phyloP scores from a whole-genome alignment of 1,140 invertebrate genomes.

The Bombus affinis region DNA sequence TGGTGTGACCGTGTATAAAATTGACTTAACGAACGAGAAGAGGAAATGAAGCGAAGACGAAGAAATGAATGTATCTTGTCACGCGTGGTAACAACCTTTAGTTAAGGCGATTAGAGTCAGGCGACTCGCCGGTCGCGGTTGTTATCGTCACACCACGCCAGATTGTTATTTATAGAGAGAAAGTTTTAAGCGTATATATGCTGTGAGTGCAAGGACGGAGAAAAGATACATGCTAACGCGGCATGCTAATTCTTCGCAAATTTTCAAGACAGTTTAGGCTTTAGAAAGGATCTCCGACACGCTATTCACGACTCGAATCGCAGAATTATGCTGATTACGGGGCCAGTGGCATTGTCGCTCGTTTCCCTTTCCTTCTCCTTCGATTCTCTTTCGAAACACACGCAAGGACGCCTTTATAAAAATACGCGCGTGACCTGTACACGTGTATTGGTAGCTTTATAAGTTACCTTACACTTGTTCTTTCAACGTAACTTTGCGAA shows the following conservation, averaged over 20 bases:
- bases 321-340: not conserved
- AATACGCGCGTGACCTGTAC: not conserved
- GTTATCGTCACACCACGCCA: slow-evolving; percentile 57
- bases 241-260: not conserved
- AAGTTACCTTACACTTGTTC: not conserved
- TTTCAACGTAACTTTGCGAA: not conserved
- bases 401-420: slow-evolving; percentile 19
- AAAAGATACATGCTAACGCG: slow-evolving; percentile 3
- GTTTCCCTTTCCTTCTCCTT: not conserved
- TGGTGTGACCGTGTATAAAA: not conserved
- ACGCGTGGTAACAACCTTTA: slow-evolving; percentile 65
- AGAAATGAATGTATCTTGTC: slow-evolving; percentile 30
- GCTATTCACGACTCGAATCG: not conserved
- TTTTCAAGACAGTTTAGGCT: not conserved
- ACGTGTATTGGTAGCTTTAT: not conserved
- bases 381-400: not conserved
- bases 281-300: not conserved
- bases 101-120: slow-evolving; percentile 67
- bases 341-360: not conserved
- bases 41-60: slow-evolving; percentile 19
- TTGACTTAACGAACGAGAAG: not conserved
- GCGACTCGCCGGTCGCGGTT: slow-evolving; percentile 53
- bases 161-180: slow-evolving; percentile 72
- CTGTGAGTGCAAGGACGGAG: not conserved
- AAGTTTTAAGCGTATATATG: slow-evolving; percentile 47